Evolutionary conservation across 2,113 vertebrate genomes (phyloP).

Genomic region (Ceyx cyanopectus): DNA sequence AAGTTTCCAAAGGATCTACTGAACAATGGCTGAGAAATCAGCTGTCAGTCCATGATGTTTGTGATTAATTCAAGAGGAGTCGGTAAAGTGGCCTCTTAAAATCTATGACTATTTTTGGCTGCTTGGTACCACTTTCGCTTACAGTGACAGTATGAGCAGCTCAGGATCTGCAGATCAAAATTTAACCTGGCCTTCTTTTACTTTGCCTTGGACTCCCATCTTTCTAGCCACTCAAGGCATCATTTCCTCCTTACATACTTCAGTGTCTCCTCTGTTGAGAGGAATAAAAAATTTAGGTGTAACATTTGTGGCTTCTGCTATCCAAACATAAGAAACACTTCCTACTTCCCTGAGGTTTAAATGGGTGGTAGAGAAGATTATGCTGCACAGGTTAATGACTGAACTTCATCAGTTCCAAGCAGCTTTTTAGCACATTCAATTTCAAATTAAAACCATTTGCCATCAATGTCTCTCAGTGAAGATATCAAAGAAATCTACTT

Average conservation of each 20-base stretch:
- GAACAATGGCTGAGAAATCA: background rate
- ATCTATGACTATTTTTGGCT: background rate
- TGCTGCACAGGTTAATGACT: slow-evolving; percentile 46
- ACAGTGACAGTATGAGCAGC: background rate
- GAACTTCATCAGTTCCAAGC: slow-evolving; percentile 66
- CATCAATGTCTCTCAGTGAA: slow-evolving; percentile 53
- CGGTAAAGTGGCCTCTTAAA: background rate
- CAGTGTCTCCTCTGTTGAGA: background rate
- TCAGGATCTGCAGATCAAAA: background rate
- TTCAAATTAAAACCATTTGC: slow-evolving; percentile 74
- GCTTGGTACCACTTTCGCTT: background rate
- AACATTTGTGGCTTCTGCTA: background rate
- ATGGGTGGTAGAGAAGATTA: slow-evolving; percentile 58
- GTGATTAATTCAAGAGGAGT: background rate
- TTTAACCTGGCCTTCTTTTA: background rate
- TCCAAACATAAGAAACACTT: slow-evolving; percentile 63
- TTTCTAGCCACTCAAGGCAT: background rate
- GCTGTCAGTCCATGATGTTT: background rate
- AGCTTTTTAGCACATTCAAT: slow-evolving; percentile 73
- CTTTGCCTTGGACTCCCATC: accelerated
- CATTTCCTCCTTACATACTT: background rate
- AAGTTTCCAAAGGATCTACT: background rate
- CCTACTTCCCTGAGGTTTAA: slow-evolving; percentile 37
- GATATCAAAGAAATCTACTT: slow-evolving; percentile 54
- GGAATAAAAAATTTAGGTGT: background rate